A percentile compares a stretch with the other conserved stretches of the same genome.
phyloP scores from a whole-genome alignment of 2,888 invertebrate species.

The Tuta absoluta region DNA sequence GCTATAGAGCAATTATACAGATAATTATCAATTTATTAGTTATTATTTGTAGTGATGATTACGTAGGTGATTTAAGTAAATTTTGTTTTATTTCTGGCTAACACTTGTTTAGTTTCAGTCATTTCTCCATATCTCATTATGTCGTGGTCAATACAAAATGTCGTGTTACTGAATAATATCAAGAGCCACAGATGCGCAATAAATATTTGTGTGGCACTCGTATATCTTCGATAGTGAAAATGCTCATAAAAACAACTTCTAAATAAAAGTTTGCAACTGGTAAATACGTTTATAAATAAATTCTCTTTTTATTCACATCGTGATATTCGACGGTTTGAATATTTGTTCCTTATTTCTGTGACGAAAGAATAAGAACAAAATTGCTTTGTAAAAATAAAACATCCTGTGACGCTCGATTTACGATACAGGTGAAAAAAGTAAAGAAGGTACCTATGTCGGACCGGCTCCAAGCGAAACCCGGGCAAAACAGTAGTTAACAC shows the following conservation, averaged over 20 bases:
- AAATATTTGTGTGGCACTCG: too few species aligned
- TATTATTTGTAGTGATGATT: constrained; percentile 19
- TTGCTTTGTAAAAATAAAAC: constrained; percentile 45
- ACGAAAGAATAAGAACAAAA: constrained; percentile 38
- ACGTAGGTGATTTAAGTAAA: constrained; percentile 9
- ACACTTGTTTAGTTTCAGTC: too few species aligned
- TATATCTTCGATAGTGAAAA: too few species aligned
- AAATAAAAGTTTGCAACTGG: too few species aligned
- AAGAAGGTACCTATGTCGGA: constrained; percentile 32
- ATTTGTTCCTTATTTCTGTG: constrained; percentile 61
- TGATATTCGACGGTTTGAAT: constrained; percentile 47
- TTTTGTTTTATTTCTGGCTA: too few species aligned
- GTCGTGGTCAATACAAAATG: too few species aligned
- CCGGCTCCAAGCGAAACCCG: constrained; percentile 48
- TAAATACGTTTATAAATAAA: too few species aligned
- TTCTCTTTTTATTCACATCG: constrained; percentile 33
- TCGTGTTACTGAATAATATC: too few species aligned
- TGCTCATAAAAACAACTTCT: too few species aligned
- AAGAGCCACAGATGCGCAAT: too few species aligned
- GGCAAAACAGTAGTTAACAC: constrained; percentile 67
- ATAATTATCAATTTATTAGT: constrained; percentile 29
- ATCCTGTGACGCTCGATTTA: constrained; percentile 61
- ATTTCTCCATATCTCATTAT: too few species aligned
- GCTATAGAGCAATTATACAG: constrained; percentile 28
- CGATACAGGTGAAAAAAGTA: constrained; percentile 48